Conservation (phyloP, 2,888 invertebrate species). For the Augochlorella aurata region DNA sequence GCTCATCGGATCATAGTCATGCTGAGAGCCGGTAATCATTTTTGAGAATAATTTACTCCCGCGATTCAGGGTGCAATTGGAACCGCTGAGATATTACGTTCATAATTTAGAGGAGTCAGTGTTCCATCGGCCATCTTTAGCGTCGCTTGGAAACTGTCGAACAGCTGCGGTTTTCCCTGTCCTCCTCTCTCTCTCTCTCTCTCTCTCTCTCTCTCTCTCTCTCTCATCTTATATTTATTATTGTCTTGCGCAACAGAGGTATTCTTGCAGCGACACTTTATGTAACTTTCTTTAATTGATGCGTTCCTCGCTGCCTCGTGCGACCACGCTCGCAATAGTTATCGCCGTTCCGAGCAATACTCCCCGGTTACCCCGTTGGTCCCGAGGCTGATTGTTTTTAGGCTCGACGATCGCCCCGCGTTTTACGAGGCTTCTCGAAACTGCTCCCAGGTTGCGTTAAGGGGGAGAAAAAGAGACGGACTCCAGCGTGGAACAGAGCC, state of each 20-base stretch:
- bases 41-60: not conserved
- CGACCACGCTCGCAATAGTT: slow-evolving; percentile 7
- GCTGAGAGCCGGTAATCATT: not conserved
- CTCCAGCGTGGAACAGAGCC: slow-evolving; percentile 6
- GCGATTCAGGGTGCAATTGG: not conserved
- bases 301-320: slow-evolving; percentile 2
- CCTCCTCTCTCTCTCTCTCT: no score
- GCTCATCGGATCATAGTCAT: not conserved
- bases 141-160: not conserved
- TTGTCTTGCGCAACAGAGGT: slow-evolving; percentile 1
- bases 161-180: not conserved
- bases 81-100: not conserved
- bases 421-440: slow-evolving; percentile 10
- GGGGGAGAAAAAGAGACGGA: slow-evolving; percentile 10
- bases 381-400: not conserved
- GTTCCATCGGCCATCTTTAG: not conserved
- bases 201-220: not conserved
- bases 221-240: not conserved
- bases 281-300: slow-evolving; percentile 11
- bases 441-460: slow-evolving; percentile 2
- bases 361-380: not conserved
- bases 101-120: not conserved
- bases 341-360: slow-evolving; percentile 1
- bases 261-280: slow-evolving; percentile 23
- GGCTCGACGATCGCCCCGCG: slow-evolving; percentile 6